Conservation (phyloP, 2,113 vertebrate genomes). For the Oryctolagus cuniculus region mOryCun1.1 NC_091438.1:138749501-138750000, state of each 20-base stretch:
- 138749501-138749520: not conserved
- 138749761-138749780: not conserved
- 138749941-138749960: not conserved
- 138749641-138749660: not conserved
- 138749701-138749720: rapidly evolving
- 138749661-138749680: not conserved
- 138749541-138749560: not conserved
- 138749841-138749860: not conserved
- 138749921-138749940: not conserved
- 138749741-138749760: not conserved
- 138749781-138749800: not conserved
- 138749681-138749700: not conserved
- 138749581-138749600: not conserved
- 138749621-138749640: not conserved
- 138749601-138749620: not conserved
- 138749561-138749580: not conserved
- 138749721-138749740: not conserved
- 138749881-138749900: not conserved
- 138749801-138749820: not conserved
- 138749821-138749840: not conserved
- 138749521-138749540: not conserved
- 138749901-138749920: not conserved
- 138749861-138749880: not conserved
- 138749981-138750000: not conserved
- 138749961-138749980: not conserved